Evolutionary conservation across 2,888 invertebrate genomes (phyloP).

Genomic region (Brenthis ino): DNA sequence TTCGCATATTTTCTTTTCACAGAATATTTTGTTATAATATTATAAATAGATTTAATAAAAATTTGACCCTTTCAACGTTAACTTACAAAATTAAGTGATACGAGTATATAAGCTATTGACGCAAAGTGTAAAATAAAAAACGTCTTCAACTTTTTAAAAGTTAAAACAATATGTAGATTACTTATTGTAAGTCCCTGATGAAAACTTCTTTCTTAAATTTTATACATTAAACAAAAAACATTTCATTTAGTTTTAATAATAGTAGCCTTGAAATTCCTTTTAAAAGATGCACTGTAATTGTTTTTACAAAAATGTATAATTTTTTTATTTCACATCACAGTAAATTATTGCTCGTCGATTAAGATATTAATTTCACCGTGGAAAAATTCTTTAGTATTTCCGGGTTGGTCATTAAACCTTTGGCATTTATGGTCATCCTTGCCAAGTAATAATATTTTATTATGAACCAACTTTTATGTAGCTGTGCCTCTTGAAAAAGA

Average conservation of each 20-base stretch:
- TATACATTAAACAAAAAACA: too few species aligned
- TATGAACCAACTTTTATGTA: slow-evolving; percentile 4
- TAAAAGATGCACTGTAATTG: slow-evolving; percentile 11
- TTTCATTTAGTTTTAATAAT: not conserved
- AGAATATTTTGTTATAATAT: too few species aligned
- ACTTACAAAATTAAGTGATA: too few species aligned
- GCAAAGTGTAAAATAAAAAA: too few species aligned
- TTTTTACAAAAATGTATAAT: slow-evolving; percentile 15
- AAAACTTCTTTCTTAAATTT: too few species aligned
- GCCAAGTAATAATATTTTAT: slow-evolving; percentile 11
- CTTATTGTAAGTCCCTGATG: too few species aligned
- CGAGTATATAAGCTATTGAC: too few species aligned
- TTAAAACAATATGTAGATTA: too few species aligned
- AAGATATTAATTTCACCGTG: slow-evolving; percentile 21
- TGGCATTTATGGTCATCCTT: slow-evolving; percentile 28
- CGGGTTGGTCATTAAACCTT: slow-evolving; percentile 23
- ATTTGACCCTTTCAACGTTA: too few species aligned
- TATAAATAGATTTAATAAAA: too few species aligned
- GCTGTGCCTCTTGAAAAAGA: not conserved
- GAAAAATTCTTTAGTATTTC: slow-evolving; percentile 18
- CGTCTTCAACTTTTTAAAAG: too few species aligned
- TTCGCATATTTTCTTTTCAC: too few species aligned
- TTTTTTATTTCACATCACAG: slow-evolving; percentile 16
- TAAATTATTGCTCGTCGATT: slow-evolving; percentile 11
- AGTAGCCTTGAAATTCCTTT: slow-evolving; percentile 20